Percentiles rank a stretch among this genome's conserved stretches.
Conservation (phyloP, 2,888 invertebrate genomes). For the Drosophila affinis region DNA sequence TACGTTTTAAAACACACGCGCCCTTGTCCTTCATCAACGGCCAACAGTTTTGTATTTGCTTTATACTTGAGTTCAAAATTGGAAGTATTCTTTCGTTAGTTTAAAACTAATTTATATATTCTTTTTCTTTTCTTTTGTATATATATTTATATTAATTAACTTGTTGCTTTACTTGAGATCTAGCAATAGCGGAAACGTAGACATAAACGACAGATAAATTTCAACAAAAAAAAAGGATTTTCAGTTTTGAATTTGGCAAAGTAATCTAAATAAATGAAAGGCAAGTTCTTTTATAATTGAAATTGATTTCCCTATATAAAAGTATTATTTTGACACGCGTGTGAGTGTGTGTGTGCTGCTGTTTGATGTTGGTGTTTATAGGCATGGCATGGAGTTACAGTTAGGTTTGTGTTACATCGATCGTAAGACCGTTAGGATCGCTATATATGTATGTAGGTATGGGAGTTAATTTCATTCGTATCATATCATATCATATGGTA, state of each 20-base stretch:
- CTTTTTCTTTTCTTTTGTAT: slow-evolving; percentile 33
- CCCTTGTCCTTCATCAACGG: slow-evolving; percentile 31
- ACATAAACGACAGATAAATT: slow-evolving; percentile 35
- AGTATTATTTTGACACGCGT: slow-evolving; percentile 36
- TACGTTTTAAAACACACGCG: slow-evolving; percentile 68
- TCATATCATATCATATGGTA: slow-evolving; percentile 28
- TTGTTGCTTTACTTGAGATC: slow-evolving; percentile 74
- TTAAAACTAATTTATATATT: slow-evolving; percentile 68
- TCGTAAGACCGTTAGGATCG: slow-evolving; percentile 5
- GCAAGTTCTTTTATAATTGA: slow-evolving; percentile 24
- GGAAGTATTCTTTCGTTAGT: slow-evolving; percentile 67
- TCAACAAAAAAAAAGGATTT: slow-evolving; percentile 45
- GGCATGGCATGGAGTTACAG: slow-evolving; percentile 75
- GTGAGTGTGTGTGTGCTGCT: slow-evolving; percentile 16
- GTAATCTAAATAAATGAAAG: background rate
- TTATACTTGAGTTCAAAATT: slow-evolving; percentile 64
- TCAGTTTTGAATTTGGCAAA: slow-evolving; percentile 28
- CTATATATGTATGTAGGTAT: slow-evolving; percentile 23
- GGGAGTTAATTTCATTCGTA: slow-evolving; percentile 7
- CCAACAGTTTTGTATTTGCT: slow-evolving; percentile 41
- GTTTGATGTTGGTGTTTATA: slow-evolving; percentile 45
- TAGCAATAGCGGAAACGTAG: slow-evolving; percentile 60
- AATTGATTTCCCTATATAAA: slow-evolving; percentile 20
- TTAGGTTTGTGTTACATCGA: slow-evolving; percentile 18
- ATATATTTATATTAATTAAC: slow-evolving; percentile 49